Base-by-base conservation (phyloP, 1,140 invertebrate species). In the Drosophila pachea region DNA sequence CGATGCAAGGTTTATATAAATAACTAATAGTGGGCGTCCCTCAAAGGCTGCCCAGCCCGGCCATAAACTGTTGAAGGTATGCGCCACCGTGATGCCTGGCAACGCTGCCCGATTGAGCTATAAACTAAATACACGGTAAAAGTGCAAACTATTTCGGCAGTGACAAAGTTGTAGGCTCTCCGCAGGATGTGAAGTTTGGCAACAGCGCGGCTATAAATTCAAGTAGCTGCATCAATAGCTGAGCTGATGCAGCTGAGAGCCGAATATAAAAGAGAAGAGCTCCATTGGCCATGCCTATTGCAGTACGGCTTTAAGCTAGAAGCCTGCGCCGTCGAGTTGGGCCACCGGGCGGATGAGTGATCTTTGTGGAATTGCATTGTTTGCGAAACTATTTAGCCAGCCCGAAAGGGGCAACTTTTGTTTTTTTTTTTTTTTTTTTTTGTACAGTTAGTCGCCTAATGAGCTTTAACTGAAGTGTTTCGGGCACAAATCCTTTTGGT, bases 21-120 rank as follows among this genome's bases (percentile, higher is more conserved):
- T 83, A 83, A 83, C 78, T 84, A 76, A 84, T 83, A 73, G 75
- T 75, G 73, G 66, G 40, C 32, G 14, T 31, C 32, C 47, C 45
- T 35, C 7, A 12, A 14, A 62, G 54, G 60, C 50, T 61, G 22
- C 77, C 68, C 60, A 52, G 66, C 35, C 65, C 53, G 56, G 61
- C 66, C 62, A 65, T 70, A 70, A 65, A 66, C 54, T 59, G 5
- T 35, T 48, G 7, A 52, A 14, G 31, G 64, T 43, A 63, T 68
- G 58, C 33, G 40, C 38, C 59, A 38, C 14, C 7, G 2, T 60
- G 50, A 68, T 63, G 43, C 54, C 63, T 35, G 50, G 50, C 59
- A 63, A 55, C 66, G 12, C 5, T 9, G 7, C 4, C 4, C 4
- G 14, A 47, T 29, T 47, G 16, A 22, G 16, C 5, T 22, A 11